These are phyloP conservation scores for Cataglyphis albicans DNA, from an alignment of 2,888 invertebrate genomes.

Conservation along the genomic window DNA sequence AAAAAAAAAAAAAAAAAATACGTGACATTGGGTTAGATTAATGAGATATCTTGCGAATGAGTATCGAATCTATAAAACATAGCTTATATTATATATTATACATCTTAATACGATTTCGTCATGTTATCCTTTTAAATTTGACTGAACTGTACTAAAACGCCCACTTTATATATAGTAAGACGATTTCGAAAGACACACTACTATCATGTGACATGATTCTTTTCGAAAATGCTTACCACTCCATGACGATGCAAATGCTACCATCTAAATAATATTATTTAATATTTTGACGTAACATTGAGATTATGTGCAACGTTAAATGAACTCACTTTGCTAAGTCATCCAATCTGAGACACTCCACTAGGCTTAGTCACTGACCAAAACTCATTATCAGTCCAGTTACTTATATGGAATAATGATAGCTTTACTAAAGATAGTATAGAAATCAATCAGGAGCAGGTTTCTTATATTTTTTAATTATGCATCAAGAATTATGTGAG, in stretches of 20 bases:
- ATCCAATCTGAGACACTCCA: background rate
- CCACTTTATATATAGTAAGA: slow-evolving; percentile 2
- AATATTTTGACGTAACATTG: slow-evolving; percentile 20
- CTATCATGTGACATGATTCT: background rate
- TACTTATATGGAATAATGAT: slow-evolving; percentile 1
- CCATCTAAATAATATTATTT: background rate
- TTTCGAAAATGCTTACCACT: background rate
- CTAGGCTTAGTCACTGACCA: background rate
- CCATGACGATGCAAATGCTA: slow-evolving; percentile 12
- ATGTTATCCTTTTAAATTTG: background rate
- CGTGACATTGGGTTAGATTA: background rate
- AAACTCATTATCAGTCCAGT: background rate
- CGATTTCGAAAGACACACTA: slow-evolving; percentile 7
- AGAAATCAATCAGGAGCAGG: background rate
- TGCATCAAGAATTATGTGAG: background rate
- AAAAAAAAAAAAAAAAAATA: too few relatives aligned
- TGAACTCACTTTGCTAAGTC: background rate
- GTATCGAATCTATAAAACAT: background rate
- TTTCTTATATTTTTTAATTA: background rate
- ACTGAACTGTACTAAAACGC: background rate
- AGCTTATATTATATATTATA: background rate
- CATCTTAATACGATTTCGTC: background rate
- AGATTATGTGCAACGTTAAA: background rate
- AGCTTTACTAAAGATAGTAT: background rate
- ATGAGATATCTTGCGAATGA: background rate